Percentiles rank a stretch among this genome's conserved stretches.
phyloP scores from a whole-genome alignment of 1,140 invertebrate species.

The Pinna nobilis region DNA sequence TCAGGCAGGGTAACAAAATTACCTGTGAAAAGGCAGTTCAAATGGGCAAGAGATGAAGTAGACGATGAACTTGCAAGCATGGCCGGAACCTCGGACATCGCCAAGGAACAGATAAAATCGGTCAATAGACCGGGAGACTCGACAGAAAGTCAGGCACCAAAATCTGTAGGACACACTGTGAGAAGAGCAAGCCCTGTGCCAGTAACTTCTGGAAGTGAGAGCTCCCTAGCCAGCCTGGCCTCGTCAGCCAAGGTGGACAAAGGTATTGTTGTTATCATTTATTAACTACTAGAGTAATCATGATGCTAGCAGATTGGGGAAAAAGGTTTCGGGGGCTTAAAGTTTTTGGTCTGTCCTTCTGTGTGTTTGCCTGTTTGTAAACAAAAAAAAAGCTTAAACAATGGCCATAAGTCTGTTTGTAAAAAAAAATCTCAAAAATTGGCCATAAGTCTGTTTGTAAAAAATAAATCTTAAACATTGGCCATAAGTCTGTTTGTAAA shows the following conservation, averaged over 20 bases:
- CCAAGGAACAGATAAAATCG: slow-evolving; percentile 1
- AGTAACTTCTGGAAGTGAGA: slow-evolving; percentile 15
- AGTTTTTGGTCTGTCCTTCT: no score
- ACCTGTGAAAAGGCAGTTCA: background rate
- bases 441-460: no score
- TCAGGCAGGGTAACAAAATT: background rate
- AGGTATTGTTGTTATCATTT: slow-evolving; percentile 11
- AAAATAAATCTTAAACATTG: no score
- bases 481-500: no score
- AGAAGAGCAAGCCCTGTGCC: slow-evolving; percentile 29
- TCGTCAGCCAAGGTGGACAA: slow-evolving; percentile 16
- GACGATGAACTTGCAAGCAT: slow-evolving; percentile 66
- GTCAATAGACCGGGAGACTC: background rate
- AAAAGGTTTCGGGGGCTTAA: no score
- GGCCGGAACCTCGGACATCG: slow-evolving; percentile 59
- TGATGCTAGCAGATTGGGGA: no score
- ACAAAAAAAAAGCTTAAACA: no score
- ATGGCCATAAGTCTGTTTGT: no score
- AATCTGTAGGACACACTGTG: background rate
- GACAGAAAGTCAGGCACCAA: slow-evolving; percentile 8
- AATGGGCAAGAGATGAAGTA: slow-evolving; percentile 51
- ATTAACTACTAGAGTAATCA: no score
- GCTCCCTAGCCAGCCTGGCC: background rate
- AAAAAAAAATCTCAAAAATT: no score
- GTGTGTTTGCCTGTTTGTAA: no score